phyloP scores from a whole-genome alignment of 2,888 invertebrate genomes.

The Mesorhabditis belari region DNA sequence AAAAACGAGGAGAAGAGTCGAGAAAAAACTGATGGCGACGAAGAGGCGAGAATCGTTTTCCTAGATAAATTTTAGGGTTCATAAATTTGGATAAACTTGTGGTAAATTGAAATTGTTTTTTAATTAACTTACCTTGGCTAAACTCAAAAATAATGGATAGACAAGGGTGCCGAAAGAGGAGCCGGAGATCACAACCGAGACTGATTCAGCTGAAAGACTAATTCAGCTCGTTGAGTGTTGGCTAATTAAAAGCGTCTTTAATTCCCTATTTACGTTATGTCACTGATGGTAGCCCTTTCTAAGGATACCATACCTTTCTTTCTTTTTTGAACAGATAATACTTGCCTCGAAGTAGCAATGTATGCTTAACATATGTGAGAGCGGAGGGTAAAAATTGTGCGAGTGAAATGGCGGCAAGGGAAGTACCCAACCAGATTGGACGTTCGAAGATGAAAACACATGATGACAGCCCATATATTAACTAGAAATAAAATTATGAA shows the following conservation, averaged over 20 bases:
- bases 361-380: background rate
- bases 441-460: background rate
- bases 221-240: background rate
- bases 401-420: background rate
- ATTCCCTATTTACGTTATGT: no score
- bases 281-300: no score
- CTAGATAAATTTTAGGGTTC: constrained; percentile 5
- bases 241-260: no score
- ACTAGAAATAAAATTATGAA: no score
- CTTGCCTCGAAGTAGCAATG: background rate
- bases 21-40: constrained; percentile 34
- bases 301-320: no score
- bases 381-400: background rate
- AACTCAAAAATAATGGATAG: constrained; percentile 31
- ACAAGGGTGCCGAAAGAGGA: constrained; percentile 29
- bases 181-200: constrained; percentile 21
- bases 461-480: background rate
- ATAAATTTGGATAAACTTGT: constrained; percentile 8
- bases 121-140: constrained; percentile 9
- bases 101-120: constrained; percentile 1
- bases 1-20: constrained; percentile 33
- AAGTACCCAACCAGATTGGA: background rate
- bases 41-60: constrained; percentile 28
- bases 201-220: constrained; percentile 14
- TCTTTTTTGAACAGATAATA: no score